phyloP scores from a whole-genome alignment of 2,888 invertebrate species.

The Parnassius orleans region DNA sequence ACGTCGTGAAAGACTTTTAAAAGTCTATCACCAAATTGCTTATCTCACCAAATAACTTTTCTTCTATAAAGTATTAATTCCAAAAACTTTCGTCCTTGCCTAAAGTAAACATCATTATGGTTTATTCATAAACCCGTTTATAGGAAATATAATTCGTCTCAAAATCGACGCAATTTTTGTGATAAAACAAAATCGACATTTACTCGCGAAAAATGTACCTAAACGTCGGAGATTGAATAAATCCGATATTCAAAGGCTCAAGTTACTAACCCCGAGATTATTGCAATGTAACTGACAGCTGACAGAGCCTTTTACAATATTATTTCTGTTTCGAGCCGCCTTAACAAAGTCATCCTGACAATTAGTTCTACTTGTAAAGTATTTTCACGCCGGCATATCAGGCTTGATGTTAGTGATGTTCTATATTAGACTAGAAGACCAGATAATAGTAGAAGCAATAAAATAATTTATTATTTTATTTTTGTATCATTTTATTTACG shows the following conservation, averaged over 20 bases:
- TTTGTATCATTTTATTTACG: too few species aligned
- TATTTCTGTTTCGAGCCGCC: conserved; percentile 34
- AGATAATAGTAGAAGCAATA: neutral
- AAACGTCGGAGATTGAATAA: conserved; percentile 23
- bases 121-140: too few species aligned
- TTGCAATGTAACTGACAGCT: conserved; percentile 36
- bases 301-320: conserved; percentile 39
- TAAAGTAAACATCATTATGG: too few species aligned
- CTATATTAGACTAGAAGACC: neutral
- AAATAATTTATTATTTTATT: too few species aligned
- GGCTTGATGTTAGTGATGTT: conserved; percentile 28
- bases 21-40: too few species aligned
- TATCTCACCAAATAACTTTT: too few species aligned
- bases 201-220: conserved; percentile 8
- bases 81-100: too few species aligned
- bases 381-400: conserved; percentile 35
- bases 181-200: conserved; percentile 16
- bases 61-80: neutral
- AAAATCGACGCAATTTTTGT: neutral
- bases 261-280: conserved; percentile 23
- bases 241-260: conserved; percentile 25
- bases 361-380: conserved; percentile 34
- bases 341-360: conserved; percentile 31
- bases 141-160: too few species aligned
- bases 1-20: too few species aligned